Evolutionary conservation across 2,113 vertebrate species (phyloP).

Genomic region (Phyllostomus discolor): DNA sequence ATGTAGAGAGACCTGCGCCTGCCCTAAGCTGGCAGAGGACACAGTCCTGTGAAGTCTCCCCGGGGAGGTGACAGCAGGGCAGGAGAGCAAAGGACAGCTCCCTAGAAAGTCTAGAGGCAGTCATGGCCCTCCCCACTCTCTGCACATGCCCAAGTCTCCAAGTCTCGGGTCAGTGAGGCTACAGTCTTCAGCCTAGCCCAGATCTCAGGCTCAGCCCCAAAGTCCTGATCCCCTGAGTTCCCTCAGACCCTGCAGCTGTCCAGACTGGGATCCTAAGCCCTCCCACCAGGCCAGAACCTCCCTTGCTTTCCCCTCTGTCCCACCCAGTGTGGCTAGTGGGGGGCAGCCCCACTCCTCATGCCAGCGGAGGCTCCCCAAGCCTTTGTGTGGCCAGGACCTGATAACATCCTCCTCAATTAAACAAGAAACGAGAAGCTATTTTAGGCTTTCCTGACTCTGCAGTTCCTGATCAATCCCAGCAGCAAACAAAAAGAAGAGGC

Average conservation of each 20-base stretch:
- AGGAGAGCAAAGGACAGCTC: not conserved
- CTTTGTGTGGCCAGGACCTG: not conserved
- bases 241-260: not conserved
- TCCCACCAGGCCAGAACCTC: not conserved
- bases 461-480: slow-evolving; percentile 73
- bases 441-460: slow-evolving; percentile 64
- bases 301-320: not conserved
- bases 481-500: slow-evolving; percentile 70
- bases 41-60: not conserved
- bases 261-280: not conserved
- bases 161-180: not conserved
- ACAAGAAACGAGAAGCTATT: slow-evolving; percentile 64
- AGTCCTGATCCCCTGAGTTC: not conserved
- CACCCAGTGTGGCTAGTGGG: not conserved
- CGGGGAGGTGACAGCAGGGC: not conserved
- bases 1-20: not conserved
- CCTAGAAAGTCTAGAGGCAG: not conserved
- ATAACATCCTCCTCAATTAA: slow-evolving; percentile 66
- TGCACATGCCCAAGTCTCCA: not conserved
- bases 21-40: not conserved
- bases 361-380: not conserved
- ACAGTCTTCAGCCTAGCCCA: not conserved
- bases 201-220: not conserved
- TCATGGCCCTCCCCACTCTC: not conserved
- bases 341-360: not conserved